These are phyloP conservation scores for Rhinopomastus cyanomelas DNA, from an alignment of 2,113 vertebrate genomes.

Conservation along the genomic window DNA sequence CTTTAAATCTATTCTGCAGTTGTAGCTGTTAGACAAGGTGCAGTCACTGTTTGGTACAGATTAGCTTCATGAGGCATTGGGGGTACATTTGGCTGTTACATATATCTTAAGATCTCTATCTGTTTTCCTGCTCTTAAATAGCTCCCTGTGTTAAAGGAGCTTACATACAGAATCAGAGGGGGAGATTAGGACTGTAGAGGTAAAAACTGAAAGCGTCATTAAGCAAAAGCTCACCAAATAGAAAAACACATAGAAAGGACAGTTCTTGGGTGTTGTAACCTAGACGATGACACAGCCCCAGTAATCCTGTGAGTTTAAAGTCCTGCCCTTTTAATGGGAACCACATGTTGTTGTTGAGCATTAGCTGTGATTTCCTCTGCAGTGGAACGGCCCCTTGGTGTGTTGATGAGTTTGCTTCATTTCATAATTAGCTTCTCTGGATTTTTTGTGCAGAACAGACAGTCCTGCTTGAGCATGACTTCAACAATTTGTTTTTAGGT, in stretches of 20 bases:
- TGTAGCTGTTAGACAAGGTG: neutral
- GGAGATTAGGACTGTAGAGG: neutral
- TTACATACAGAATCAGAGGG: neutral
- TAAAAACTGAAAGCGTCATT: neutral
- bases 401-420: neutral
- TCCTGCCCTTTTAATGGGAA: neutral
- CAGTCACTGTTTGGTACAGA: neutral
- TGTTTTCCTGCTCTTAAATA: neutral
- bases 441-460: neutral
- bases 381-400: neutral
- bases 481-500: slow-evolving; percentile 67
- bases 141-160: fast-evolving
- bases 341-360: neutral
- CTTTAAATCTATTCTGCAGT: neutral
- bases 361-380: neutral
- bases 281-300: neutral
- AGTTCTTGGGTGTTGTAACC: neutral
- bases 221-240: neutral
- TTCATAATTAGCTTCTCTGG: neutral
- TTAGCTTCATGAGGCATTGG: neutral
- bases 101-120: neutral
- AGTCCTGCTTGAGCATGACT: neutral
- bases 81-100: neutral
- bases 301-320: neutral
- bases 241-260: neutral